Conservation (phyloP, 1,140 invertebrate genomes). For the Lordiphosa clarofinis region DNA sequence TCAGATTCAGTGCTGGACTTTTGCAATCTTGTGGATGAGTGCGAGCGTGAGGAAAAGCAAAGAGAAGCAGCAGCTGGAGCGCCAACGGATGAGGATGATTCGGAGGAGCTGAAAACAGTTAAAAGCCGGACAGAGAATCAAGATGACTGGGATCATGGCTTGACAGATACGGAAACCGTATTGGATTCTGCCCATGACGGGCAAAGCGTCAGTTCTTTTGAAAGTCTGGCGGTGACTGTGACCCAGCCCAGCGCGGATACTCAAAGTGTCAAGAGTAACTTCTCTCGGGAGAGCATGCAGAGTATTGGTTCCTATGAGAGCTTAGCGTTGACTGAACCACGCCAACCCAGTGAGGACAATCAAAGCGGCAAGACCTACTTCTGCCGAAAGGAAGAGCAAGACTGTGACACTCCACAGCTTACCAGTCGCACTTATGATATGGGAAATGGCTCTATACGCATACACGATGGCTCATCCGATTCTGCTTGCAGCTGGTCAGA, state of each 20-base stretch:
- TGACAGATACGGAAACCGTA: constrained; percentile 25
- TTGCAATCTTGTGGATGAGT: constrained; percentile 20
- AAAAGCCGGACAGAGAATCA: neutral
- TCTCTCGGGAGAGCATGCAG: neutral
- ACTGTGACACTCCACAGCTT: constrained; percentile 4
- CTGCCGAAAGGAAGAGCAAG: neutral
- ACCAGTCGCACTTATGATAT: constrained; percentile 49
- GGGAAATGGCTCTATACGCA: constrained; percentile 5
- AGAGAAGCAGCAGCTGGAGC: neutral
- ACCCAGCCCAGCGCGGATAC: neutral
- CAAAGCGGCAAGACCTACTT: constrained; percentile 14
- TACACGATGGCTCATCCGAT: constrained; percentile 31
- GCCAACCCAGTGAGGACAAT: constrained; percentile 15
- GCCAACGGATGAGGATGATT: neutral
- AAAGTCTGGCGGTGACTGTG: constrained; percentile 1
- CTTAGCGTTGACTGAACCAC: neutral
- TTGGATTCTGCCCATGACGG: neutral
- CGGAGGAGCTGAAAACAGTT: neutral
- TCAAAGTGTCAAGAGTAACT: neutral
- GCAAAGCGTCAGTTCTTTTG: neutral
- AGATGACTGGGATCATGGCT: neutral
- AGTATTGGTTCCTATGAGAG: constrained; percentile 26
- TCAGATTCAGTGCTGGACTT: constrained; percentile 12
- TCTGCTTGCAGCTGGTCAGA: constrained; percentile 55
- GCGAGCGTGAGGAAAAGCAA: constrained; percentile 1